Evolutionary conservation across 2,113 vertebrate species (phyloP).

Genomic region (Labeo rohita): DNA sequence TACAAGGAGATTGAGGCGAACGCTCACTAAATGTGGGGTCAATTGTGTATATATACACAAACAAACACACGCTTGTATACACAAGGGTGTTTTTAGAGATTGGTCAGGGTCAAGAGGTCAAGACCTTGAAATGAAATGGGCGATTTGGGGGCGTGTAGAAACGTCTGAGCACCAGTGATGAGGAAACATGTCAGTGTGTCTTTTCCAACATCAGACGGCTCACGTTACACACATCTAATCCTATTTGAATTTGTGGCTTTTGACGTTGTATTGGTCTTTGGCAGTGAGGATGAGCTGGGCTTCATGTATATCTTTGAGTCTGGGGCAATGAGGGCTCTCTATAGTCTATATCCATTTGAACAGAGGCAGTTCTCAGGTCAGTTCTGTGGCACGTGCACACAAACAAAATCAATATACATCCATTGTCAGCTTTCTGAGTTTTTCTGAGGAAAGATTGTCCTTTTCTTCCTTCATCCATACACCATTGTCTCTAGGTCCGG

Average conservation of each 20-base stretch:
- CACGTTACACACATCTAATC: constrained; percentile 13
- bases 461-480: constrained; percentile 46
- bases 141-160: not conserved
- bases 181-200: constrained; percentile 6
- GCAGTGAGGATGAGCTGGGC: constrained; percentile 53
- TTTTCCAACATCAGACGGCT: constrained; percentile 22
- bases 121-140: not conserved
- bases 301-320: constrained; percentile 66
- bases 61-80: not conserved
- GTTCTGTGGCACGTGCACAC: constrained; percentile 60
- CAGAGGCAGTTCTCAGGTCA: constrained; percentile 66
- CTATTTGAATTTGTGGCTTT: constrained; percentile 29
- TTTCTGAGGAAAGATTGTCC: constrained; percentile 14
- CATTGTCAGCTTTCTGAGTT: constrained; percentile 43
- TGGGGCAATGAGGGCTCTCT: constrained; percentile 64
- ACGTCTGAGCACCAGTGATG: constrained; percentile 35
- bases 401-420: constrained; percentile 30
- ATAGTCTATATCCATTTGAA: constrained; percentile 66
- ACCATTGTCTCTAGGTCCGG: constrained; percentile 34
- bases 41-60: not conserved
- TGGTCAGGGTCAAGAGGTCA: too few species aligned
- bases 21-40: not conserved
- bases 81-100: not conserved
- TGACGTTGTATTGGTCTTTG: constrained; percentile 51
- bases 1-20: not conserved